Percentiles rank a stretch among this genome's conserved stretches.
phyloP scores from a whole-genome alignment of 35 echinoderm and acorn worm genomes.

The Apostichopus parvimensis region DNA sequence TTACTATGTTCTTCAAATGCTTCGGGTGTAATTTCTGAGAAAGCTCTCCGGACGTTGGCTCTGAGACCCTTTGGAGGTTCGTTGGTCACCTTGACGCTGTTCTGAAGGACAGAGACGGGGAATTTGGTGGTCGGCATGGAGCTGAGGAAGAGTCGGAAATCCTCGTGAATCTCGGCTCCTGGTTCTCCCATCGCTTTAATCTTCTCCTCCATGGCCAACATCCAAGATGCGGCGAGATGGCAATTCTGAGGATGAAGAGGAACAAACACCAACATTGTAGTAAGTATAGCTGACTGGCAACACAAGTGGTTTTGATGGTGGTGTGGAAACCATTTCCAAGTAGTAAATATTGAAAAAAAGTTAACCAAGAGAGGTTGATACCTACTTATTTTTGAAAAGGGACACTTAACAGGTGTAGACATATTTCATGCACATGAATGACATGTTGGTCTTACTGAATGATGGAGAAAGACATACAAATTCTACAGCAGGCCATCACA shows the following conservation, averaged over 20 bases:
- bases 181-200: constrained; percentile 89
- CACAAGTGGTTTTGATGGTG: too few species aligned
- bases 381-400: too few species aligned
- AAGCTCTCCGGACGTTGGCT: constrained; percentile 87
- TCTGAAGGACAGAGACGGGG: constrained; percentile 95
- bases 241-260: constrained; percentile 73
- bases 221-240: constrained; percentile 97
- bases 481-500: too few species aligned
- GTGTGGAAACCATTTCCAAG: too few species aligned
- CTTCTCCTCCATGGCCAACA: constrained; percentile 97
- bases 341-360: too few species aligned
- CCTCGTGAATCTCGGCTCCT: constrained; percentile 89
- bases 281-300: too few species aligned
- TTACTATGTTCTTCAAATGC: constrained; percentile 98
- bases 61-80: constrained; percentile 96
- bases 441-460: too few species aligned
- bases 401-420: too few species aligned
- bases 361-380: background rate
- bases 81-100: constrained; percentile 99
- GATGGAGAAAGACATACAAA: too few species aligned
- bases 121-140: constrained; percentile 97
- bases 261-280: background rate
- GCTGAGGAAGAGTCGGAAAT: constrained; percentile 97
- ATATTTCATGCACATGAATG: too few species aligned
- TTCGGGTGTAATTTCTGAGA: constrained; percentile 82